Percentiles rank a stretch among this genome's conserved stretches.
Evolutionary conservation across 2,113 vertebrate genomes (phyloP).

Genomic region (Zingel zingel): DNA sequence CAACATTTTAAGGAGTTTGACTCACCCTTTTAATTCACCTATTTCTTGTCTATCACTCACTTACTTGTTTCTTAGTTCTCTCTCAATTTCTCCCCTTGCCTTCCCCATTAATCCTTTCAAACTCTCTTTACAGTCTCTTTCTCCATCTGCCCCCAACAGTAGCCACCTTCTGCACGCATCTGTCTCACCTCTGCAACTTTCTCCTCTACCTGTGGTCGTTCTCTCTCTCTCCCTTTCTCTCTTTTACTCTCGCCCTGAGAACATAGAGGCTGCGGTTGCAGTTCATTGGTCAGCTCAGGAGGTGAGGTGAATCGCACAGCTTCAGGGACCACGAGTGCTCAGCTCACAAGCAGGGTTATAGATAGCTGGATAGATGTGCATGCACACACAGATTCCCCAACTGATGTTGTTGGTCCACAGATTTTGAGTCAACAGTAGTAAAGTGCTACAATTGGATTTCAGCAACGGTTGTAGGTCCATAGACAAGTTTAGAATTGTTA

Average conservation of each 20-base stretch:
- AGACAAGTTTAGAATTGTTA: neutral
- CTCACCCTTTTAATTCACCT: neutral
- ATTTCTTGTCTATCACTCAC: neutral
- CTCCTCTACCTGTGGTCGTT: neutral
- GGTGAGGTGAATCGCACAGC: conserved; percentile 49
- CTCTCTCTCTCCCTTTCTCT: neutral
- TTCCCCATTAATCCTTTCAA: neutral
- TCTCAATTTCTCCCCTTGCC: neutral
- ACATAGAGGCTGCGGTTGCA: conserved; percentile 44
- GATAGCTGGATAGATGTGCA: conserved; percentile 11
- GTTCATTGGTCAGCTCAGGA: conserved; percentile 60
- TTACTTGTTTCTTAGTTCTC: neutral
- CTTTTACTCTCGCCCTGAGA: conserved; percentile 11
- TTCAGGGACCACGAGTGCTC: conserved; percentile 38
- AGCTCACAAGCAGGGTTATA: conserved; percentile 28
- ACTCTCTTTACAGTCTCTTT: neutral
- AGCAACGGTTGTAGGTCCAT: neutral
- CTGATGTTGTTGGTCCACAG: conserved; percentile 16
- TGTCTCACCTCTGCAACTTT: conserved; percentile 23
- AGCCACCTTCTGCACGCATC: neutral
- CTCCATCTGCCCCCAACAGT: neutral
- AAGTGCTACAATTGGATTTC: neutral
- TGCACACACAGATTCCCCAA: neutral
- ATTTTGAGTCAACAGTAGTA: neutral
- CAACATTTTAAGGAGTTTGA: neutral